Evolutionary conservation across 2,888 invertebrate genomes (phyloP).

Genomic region (Dasysyrphus albostriatus): DNA sequence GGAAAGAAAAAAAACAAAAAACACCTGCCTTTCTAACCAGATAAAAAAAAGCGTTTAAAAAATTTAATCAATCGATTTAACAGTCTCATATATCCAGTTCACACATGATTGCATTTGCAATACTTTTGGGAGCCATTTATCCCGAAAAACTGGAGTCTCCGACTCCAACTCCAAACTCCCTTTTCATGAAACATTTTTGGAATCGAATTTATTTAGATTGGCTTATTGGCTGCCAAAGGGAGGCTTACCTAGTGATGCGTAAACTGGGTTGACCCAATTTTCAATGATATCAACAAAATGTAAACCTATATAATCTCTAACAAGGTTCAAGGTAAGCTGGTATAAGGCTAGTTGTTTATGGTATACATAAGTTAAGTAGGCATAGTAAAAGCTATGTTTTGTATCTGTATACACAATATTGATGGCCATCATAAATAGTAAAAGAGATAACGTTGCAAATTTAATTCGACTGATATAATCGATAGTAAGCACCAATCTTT

Average conservation of each 20-base stretch:
- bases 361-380: background rate
- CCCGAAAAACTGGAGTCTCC: slow-evolving; percentile 4
- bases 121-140: slow-evolving; percentile 53
- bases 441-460: background rate
- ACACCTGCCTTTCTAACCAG: background rate
- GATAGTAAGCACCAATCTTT: too few species aligned
- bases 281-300: slow-evolving; percentile 43
- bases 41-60: slow-evolving; percentile 7
- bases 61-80: slow-evolving; percentile 53
- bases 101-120: slow-evolving; percentile 63
- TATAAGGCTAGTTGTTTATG: slow-evolving; percentile 1
- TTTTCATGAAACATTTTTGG: background rate
- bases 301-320: slow-evolving; percentile 50
- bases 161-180: background rate
- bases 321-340: slow-evolving; percentile 55
- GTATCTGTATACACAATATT: background rate
- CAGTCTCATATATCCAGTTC: slow-evolving; percentile 49
- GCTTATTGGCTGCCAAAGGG: slow-evolving; percentile 51
- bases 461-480: background rate
- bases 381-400: background rate
- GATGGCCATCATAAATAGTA: background rate
- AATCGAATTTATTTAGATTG: slow-evolving; percentile 62
- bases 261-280: slow-evolving; percentile 57
- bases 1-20: background rate
- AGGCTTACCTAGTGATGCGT: slow-evolving; percentile 38